A percentile compares a stretch with the other conserved stretches of the same genome.
Evolutionary conservation across 23 tunicate genomes (phyloP).

Genomic region (Halocynthia aurantium): DNA sequence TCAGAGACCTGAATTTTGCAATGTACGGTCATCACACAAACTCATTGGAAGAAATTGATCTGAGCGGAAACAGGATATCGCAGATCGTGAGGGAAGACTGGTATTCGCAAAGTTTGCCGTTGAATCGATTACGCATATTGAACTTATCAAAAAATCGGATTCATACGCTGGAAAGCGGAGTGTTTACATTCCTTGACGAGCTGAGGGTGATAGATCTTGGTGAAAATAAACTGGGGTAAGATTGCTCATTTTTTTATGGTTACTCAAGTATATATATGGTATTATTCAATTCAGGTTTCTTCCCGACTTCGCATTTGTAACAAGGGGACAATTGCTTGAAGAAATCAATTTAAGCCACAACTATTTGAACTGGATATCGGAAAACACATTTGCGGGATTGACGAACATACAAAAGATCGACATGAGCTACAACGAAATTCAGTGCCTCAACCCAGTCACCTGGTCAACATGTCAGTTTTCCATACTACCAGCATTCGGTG

Average conservation of each 20-base stretch:
- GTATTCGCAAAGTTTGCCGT: conserved; percentile 27
- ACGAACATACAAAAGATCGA: conserved; percentile 37
- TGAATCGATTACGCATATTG: conserved; percentile 29
- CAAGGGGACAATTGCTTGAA: conserved; percentile 41
- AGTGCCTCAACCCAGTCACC: conserved; percentile 36
- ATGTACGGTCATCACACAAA: conserved; percentile 20
- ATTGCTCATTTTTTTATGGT: not conserved
- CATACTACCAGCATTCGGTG: too few species aligned
- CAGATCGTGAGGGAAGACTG: conserved; percentile 29
- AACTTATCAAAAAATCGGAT: conserved; percentile 54
- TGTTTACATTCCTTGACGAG: conserved; percentile 53
- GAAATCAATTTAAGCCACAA: conserved; percentile 37
- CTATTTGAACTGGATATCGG: conserved; percentile 30
- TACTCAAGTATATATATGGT: not conserved
- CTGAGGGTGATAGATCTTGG: conserved; percentile 27
- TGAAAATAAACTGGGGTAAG: conserved; percentile 53
- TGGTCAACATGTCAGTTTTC: conserved; percentile 27
- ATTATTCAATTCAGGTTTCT: conserved; percentile 22
- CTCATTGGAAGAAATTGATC: conserved; percentile 43
- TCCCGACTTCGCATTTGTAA: conserved; percentile 42
- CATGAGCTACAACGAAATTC: conserved; percentile 40
- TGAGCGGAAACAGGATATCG: conserved; percentile 35
- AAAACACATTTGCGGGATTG: conserved; percentile 61
- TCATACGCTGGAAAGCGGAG: conserved; percentile 28
- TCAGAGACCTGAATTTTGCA: conserved; percentile 40